Conservation (phyloP, 64 coral and sea anemone genomes). For the Montipora capricornis region DNA sequence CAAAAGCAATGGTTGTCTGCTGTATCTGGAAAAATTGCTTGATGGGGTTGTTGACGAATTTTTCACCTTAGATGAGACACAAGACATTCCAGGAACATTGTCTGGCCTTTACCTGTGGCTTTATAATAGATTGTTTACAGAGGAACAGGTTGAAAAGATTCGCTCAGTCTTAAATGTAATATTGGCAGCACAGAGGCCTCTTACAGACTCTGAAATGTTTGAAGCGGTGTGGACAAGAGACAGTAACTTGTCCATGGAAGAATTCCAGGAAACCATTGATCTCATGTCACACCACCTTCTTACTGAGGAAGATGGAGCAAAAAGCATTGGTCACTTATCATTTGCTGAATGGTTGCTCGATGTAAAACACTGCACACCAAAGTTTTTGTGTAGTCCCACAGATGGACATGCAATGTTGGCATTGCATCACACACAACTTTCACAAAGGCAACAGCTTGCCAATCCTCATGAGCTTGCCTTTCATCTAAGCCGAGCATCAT, state of each 20-base stretch:
- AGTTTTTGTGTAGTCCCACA: slow-evolving; percentile 82
- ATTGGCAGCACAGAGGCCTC: slow-evolving; percentile 85
- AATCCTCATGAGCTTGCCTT: slow-evolving; percentile 84
- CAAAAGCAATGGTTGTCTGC: slow-evolving; percentile 98
- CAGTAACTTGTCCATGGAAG: slow-evolving; percentile 44
- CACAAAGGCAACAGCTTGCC: slow-evolving; percentile 62
- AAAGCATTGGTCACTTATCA: slow-evolving; percentile 92
- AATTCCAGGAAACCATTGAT: slow-evolving; percentile 69
- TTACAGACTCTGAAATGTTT: slow-evolving; percentile 81
- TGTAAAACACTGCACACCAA: slow-evolving; percentile 92
- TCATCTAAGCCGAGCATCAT: slow-evolving; percentile 88
- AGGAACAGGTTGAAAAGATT: slow-evolving; percentile 84
- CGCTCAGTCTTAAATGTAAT: slow-evolving; percentile 85
- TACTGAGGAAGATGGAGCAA: slow-evolving; percentile 53
- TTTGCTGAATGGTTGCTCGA: slow-evolving; percentile 98
- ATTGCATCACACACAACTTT: slow-evolving; percentile 71
- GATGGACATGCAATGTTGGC: slow-evolving; percentile 99
- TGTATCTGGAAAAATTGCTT: slow-evolving; percentile 95
- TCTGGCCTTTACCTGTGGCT: slow-evolving; percentile 97
- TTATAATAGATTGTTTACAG: slow-evolving; percentile 87
- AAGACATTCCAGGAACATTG: slow-evolving; percentile 92
- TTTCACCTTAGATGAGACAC: slow-evolving; percentile 89
- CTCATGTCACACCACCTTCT: slow-evolving; percentile 80
- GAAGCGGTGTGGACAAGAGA: slow-evolving; percentile 91
- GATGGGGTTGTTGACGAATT: slow-evolving; percentile 84